A percentile compares a stretch with the other conserved stretches of the same genome.
These are phyloP conservation scores for Mercenaria mercenaria DNA, from an alignment of 1,140 invertebrate genomes.

Conservation along the genomic window DNA sequence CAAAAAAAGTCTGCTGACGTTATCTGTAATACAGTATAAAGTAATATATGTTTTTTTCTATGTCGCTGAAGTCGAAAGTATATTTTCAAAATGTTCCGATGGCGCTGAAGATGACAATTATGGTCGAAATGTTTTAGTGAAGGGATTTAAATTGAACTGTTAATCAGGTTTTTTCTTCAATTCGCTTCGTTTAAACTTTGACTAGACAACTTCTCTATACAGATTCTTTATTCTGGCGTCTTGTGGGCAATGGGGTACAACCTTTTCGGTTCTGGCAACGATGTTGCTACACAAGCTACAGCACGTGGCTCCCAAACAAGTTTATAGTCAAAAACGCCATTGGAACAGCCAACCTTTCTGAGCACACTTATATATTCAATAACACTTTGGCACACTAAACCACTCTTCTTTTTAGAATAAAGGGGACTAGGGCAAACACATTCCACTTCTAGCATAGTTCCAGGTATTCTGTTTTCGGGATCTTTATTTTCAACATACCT, in stretches of 20 bases:
- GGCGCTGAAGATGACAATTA: too few species aligned
- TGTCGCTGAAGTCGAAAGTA: too few species aligned
- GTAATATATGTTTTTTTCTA: too few species aligned
- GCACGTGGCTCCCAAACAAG: slow-evolving; percentile 6
- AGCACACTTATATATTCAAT: slow-evolving; percentile 23
- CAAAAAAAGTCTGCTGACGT: too few species aligned
- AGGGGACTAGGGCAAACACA: slow-evolving; percentile 4
- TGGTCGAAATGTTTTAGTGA: too few species aligned
- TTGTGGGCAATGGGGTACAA: background rate
- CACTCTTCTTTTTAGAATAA: background rate
- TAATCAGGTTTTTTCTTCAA: too few species aligned
- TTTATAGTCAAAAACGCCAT: background rate
- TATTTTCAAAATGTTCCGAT: too few species aligned
- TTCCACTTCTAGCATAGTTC: slow-evolving; percentile 2
- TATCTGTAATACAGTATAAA: too few species aligned
- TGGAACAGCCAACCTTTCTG: background rate
- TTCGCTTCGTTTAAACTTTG: too few species aligned
- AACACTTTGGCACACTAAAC: background rate
- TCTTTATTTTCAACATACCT: slow-evolving; percentile 23
- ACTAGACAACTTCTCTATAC: too few species aligned
- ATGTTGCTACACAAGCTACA: slow-evolving; percentile 13
- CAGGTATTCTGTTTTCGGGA: background rate
- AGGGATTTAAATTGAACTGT: too few species aligned
- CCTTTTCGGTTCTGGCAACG: background rate
- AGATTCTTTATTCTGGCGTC: background rate